Percentiles rank a stretch among this genome's conserved stretches.
Conservation (phyloP, 2,797 vertebrate genomes). For the Coranthus polyacanthus region DNA sequence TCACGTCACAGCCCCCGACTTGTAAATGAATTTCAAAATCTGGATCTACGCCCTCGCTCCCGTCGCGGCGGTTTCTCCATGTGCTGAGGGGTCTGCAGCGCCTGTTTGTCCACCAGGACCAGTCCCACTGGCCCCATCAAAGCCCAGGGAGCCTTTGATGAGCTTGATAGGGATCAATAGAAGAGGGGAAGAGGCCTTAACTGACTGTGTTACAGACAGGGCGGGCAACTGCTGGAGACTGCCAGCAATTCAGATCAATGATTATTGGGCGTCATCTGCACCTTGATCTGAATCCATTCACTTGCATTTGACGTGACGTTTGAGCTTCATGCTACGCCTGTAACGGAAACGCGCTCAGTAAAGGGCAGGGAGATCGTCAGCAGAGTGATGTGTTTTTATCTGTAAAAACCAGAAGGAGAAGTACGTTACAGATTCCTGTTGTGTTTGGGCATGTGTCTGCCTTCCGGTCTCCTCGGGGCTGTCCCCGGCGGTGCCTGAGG, state of each 20-base stretch:
- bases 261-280: slow-evolving; percentile 72
- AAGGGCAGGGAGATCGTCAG: too few species aligned
- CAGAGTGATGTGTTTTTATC: too few species aligned
- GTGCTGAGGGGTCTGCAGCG: slow-evolving; percentile 56
- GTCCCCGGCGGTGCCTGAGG: slow-evolving; percentile 15
- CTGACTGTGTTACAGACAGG: slow-evolving; percentile 79
- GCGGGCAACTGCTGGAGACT: slow-evolving; percentile 71
- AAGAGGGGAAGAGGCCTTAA: slow-evolving; percentile 75
- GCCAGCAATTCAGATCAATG: slow-evolving; percentile 65
- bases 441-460: slow-evolving; percentile 38
- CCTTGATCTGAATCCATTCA: slow-evolving; percentile 63
- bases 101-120: slow-evolving; percentile 67
- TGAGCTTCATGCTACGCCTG: background rate
- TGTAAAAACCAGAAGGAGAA: background rate
- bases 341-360: too few species aligned
- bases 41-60: background rate
- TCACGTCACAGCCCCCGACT: slow-evolving; percentile 26
- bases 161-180: slow-evolving; percentile 82
- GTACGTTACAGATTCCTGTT: background rate
- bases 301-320: background rate
- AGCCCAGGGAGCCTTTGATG: slow-evolving; percentile 77
- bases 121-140: slow-evolving; percentile 74
- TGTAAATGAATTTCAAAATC: slow-evolving; percentile 22
- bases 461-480: slow-evolving; percentile 4
- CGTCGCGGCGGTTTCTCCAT: background rate